Evolutionary conservation across 2,888 invertebrate genomes (phyloP).

Genomic region (Apodemia duryi): DNA sequence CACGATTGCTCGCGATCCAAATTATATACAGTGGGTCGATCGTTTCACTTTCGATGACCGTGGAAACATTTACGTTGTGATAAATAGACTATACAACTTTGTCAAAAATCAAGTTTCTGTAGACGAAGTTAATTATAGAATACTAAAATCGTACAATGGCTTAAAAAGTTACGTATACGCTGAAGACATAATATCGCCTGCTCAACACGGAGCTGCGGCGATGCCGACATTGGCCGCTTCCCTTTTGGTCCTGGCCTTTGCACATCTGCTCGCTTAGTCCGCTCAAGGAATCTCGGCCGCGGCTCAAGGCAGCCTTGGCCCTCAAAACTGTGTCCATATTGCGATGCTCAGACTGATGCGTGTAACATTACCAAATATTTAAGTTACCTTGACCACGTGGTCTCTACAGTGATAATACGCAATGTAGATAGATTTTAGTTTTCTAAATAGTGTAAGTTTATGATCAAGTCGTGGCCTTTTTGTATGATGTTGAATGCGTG

Average conservation of each 20-base stretch:
- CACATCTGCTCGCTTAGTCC: constrained; percentile 62
- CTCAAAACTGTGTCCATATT: constrained; percentile 43
- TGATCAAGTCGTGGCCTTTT: constrained; percentile 45
- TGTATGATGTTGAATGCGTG: constrained; percentile 39
- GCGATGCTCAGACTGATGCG: constrained; percentile 50
- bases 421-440: constrained; percentile 62
- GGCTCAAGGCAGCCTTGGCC: constrained; percentile 38
- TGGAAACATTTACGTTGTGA: constrained; percentile 83
- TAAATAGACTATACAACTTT: constrained; percentile 84
- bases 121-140: constrained; percentile 82
- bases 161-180: constrained; percentile 82
- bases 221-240: constrained; percentile 49
- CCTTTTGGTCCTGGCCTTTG: constrained; percentile 50
- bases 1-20: constrained; percentile 82
- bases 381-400: constrained; percentile 71
- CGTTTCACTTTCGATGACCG: constrained; percentile 83
- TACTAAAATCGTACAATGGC: constrained; percentile 80
- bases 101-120: constrained; percentile 80
- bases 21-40: constrained; percentile 86
- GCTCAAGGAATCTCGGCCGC: constrained; percentile 30
- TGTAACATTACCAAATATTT: constrained; percentile 74
- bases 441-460: constrained; percentile 31
- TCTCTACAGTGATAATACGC: constrained; percentile 66
- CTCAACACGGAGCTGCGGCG: constrained; percentile 42
- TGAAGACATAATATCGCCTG: constrained; percentile 47